Evolutionary conservation across 2,888 invertebrate genomes (phyloP).

Genomic region (Scaeva pyrastri): DNA sequence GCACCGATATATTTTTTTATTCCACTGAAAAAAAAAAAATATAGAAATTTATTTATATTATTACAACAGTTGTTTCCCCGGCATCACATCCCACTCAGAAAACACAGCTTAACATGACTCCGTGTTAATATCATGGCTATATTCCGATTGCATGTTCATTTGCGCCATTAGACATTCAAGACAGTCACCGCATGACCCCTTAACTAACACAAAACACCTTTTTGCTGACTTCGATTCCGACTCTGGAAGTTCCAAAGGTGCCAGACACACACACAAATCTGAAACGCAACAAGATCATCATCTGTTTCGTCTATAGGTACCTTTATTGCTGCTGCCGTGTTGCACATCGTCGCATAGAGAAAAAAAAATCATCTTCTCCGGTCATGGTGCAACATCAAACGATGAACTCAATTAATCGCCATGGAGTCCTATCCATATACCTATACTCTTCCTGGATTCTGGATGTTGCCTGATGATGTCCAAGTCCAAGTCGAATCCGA

Average conservation of each 20-base stretch:
- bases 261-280: slow-evolving; percentile 15
- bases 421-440: slow-evolving; percentile 31
- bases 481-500: neutral
- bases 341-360: neutral
- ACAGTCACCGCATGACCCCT: slow-evolving; percentile 63
- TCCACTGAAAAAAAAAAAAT: neutral
- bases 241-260: slow-evolving; percentile 26
- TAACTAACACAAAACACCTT: slow-evolving; percentile 56
- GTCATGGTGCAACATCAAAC: slow-evolving; percentile 75
- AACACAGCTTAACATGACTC: slow-evolving; percentile 32
- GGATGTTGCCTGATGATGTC: slow-evolving; percentile 15
- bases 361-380: slow-evolving; percentile 51
- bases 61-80: neutral
- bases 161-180: slow-evolving; percentile 64
- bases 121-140: slow-evolving; percentile 27
- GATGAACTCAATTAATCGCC: slow-evolving; percentile 75
- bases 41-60: neutral
- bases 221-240: neutral
- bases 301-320: neutral
- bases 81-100: slow-evolving; percentile 3
- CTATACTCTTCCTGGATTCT: slow-evolving; percentile 63
- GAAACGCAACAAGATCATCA: slow-evolving; percentile 72
- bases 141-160: slow-evolving; percentile 65
- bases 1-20: neutral
- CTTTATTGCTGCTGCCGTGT: slow-evolving; percentile 45